Conservation (phyloP, 2,113 vertebrate genomes). For the Coturnix japonica region DNA sequence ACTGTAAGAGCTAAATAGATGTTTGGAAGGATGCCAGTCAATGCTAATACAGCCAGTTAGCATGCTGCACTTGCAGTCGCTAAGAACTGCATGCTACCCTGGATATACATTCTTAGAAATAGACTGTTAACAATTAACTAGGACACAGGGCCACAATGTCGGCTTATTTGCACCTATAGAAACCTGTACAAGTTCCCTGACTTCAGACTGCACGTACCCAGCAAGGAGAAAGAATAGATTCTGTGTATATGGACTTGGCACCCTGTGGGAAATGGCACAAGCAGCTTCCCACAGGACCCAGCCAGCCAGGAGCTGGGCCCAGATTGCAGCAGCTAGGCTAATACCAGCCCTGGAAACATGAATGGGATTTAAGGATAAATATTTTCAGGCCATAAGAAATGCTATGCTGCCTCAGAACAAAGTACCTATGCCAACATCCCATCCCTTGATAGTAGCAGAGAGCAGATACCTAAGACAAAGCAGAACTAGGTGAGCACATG, state of each 20-base stretch:
- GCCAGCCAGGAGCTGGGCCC: not conserved
- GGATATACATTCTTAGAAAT: conserved; percentile 6
- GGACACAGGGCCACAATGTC: rapidly evolving
- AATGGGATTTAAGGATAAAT: not conserved
- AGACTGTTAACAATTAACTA: conserved; percentile 49
- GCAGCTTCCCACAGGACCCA: not conserved
- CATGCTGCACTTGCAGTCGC: conserved; percentile 20
- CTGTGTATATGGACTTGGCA: rapidly evolving
- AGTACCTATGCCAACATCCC: not conserved
- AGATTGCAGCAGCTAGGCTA: not conserved
- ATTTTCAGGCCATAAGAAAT: not conserved
- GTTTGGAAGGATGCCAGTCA: not conserved
- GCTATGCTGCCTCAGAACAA: not conserved
- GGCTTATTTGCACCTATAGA: not conserved
- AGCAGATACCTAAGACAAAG: not conserved
- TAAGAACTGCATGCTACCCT: not conserved
- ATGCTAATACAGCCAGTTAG: not conserved
- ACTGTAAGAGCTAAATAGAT: not conserved
- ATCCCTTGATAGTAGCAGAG: rapidly evolving
- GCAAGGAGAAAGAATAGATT: not conserved
- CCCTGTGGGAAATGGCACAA: not conserved
- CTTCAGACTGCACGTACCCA: not conserved
- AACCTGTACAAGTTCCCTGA: not conserved
- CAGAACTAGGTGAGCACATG: not conserved
- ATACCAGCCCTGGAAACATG: rapidly evolving